Evolutionary conservation across 2,113 vertebrate genomes (phyloP).

Genomic region (Silurus glanis): DNA sequence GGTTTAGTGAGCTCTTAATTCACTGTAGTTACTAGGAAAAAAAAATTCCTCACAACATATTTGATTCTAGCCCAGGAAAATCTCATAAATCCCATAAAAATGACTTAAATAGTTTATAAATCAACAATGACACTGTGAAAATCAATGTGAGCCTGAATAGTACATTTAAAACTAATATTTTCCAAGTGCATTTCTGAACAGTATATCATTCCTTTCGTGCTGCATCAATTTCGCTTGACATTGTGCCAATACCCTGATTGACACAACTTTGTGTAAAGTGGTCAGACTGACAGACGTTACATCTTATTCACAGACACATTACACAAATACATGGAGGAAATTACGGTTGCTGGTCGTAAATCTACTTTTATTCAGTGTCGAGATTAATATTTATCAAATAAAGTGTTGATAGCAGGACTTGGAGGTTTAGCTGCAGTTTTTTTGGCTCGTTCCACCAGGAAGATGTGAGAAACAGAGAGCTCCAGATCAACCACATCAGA

Average conservation of each 20-base stretch:
- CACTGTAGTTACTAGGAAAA: background rate
- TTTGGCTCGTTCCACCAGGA: background rate
- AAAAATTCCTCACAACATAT: background rate
- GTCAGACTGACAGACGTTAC: background rate
- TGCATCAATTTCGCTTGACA: background rate
- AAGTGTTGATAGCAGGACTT: background rate
- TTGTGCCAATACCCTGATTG: background rate
- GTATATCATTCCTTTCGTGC: background rate
- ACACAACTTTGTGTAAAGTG: background rate
- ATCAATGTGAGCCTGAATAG: background rate
- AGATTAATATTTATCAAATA: background rate
- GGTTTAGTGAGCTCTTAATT: background rate
- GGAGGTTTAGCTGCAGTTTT: slow-evolving; percentile 7
- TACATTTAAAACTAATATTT: background rate
- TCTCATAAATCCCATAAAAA: background rate
- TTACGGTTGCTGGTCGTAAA: background rate
- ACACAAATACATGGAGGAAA: background rate
- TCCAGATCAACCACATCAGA: background rate
- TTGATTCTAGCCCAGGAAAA: background rate
- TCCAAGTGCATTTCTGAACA: background rate
- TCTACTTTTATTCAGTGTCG: background rate
- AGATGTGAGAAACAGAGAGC: slow-evolving; percentile 13
- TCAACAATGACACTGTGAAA: background rate
- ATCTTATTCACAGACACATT: background rate
- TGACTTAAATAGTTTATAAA: background rate